Base-by-base conservation (phyloP, 2,797 vertebrate genomes). In the Tragopan temminckii region DNA sequence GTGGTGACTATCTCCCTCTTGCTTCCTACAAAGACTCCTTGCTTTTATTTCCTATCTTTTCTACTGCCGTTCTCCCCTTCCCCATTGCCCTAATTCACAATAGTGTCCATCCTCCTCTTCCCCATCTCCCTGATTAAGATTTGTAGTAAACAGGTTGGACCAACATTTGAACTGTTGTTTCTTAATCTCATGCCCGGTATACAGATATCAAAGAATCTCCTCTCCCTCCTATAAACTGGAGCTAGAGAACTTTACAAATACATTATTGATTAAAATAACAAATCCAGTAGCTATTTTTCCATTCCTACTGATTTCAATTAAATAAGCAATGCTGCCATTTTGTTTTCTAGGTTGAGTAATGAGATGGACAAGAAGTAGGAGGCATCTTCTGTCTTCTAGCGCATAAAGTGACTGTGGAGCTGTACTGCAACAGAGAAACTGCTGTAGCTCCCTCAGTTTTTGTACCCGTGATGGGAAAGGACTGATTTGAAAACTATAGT, bases 221-320 rank as follows among this genome's bases (percentile, higher is more conserved):
- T 43, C 42, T 43, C 42, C 42, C 42, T 18, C 42, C 42, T 43
- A 18, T 43, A 43, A 43, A 43, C 9, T 43, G 42, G 17, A 43
- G 42, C 9, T 16, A 43, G 42, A 43, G 42, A 43, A 43, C 42
- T 90, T 80, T 79, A 63, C n/a, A 90, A 88, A 90, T 53, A 95
- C 87, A 87, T 66, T 64, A 83, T 59, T 80, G 23, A 80, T 80
- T 79, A 67, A 85, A 75, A 80, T 13, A 92, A 62, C 21, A 72
- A 43, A 72, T n/a, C n/a, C 31, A 16, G 35, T 62, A 75, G 52
- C 59, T 52, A 8, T 17, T 64, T 25, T 70, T 21, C 52, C 31
- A 5, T 61, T 25, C 13, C 23, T 36, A 33, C 25, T 61, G n/a
- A 36, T 59, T 53, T 53, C 46, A 52, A 48, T 40, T 57, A 50